phyloP scores from a whole-genome alignment of 2,888 invertebrate species.

The Holacanthella duospinosa region DNA sequence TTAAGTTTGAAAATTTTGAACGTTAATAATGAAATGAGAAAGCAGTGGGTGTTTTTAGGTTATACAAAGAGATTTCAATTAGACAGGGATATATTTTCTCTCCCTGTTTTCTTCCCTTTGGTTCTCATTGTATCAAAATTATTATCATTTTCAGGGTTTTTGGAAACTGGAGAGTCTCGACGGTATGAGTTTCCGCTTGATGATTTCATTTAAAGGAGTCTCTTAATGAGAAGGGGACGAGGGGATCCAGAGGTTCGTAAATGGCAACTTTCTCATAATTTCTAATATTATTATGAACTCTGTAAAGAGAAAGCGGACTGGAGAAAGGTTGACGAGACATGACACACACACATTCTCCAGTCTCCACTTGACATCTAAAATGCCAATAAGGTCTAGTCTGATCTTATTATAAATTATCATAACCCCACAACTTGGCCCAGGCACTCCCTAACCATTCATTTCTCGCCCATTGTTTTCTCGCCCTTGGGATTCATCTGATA shows the following conservation, averaged over 20 bases:
- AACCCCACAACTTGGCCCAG: background rate
- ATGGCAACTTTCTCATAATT: slow-evolving; percentile 3
- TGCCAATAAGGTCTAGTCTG: background rate
- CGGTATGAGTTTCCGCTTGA: slow-evolving; percentile 21
- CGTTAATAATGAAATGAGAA: background rate
- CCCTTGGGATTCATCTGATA: background rate
- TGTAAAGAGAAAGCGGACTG: background rate
- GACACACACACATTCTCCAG: background rate
- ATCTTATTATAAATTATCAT: slow-evolving; percentile 6
- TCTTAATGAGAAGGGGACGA: slow-evolving; percentile 21
- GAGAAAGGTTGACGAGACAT: background rate
- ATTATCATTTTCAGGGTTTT: background rate
- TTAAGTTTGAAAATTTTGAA: background rate
- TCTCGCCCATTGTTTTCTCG: background rate
- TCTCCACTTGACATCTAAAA: background rate
- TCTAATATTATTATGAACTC: background rate
- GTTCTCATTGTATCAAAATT: background rate
- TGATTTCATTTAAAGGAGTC: slow-evolving; percentile 29
- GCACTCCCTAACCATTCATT: slow-evolving; percentile 1
- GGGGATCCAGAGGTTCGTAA: background rate
- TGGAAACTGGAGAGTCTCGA: background rate
- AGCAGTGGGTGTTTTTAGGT: background rate
- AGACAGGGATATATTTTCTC: background rate
- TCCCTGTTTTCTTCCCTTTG: background rate
- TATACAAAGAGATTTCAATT: background rate